phyloP scores from a whole-genome alignment of 2,797 vertebrate genomes.

The Coendou prehensilis region DNA sequence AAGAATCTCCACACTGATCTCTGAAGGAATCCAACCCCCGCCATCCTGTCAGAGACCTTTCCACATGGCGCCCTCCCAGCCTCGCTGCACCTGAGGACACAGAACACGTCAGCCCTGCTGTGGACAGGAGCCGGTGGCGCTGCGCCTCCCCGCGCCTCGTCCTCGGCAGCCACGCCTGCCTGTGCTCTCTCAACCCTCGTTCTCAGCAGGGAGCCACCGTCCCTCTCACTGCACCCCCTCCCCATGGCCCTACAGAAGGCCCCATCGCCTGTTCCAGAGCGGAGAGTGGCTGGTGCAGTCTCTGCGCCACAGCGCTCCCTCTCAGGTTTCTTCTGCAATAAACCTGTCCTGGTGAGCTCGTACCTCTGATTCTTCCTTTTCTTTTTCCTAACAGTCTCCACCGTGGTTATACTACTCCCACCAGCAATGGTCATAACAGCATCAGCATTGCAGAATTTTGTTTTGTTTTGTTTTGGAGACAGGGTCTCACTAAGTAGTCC shows the following conservation, averaged over 20 bases:
- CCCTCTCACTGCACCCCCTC: not conserved
- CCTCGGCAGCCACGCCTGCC: not conserved
- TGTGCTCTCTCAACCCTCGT: too few species aligned
- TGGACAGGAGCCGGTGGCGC: not conserved
- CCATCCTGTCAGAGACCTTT: not conserved
- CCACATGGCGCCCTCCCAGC: not conserved
- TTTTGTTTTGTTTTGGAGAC: too few species aligned
- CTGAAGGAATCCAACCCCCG: not conserved
- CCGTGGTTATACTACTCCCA: not conserved
- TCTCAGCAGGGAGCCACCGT: not conserved
- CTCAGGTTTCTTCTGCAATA: not conserved
- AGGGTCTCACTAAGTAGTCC: not conserved
- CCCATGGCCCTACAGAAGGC: not conserved
- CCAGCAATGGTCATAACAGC: too few species aligned
- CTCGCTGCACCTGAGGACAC: too few species aligned
- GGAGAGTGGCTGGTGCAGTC: too few species aligned
- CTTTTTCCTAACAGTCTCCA: not conserved
- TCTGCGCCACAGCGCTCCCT: not conserved
- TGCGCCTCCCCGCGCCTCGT: not conserved
- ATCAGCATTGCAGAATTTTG: not conserved
- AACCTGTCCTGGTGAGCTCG: not conserved
- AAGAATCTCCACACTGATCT: not conserved
- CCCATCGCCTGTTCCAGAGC: too few species aligned
- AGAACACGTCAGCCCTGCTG: too few species aligned
- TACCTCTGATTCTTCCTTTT: not conserved